These are phyloP conservation scores for Drosophila nigricruria DNA, from an alignment of 2,888 invertebrate genomes.

Conservation along the genomic window DNA sequence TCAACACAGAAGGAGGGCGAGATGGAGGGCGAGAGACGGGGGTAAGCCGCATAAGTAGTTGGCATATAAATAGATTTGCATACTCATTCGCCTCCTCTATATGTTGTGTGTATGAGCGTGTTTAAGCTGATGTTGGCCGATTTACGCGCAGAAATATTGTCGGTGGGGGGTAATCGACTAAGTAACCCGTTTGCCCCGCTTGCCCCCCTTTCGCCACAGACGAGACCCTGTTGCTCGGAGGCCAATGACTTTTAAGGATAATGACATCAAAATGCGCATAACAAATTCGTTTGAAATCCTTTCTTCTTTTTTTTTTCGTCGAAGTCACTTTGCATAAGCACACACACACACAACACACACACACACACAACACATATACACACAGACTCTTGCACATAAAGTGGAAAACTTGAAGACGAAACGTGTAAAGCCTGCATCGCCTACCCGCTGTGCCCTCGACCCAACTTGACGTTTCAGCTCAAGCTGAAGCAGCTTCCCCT, in stretches of 20 bases:
- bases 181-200: conserved; percentile 3
- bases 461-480: not conserved
- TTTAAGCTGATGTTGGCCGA: conserved; percentile 36
- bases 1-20: not conserved
- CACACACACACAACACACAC: conserved; percentile 20
- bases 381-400: not conserved
- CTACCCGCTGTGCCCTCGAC: not conserved
- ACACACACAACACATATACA: not conserved
- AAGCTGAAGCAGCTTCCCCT: conserved; percentile 3
- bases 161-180: conserved; percentile 11
- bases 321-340: conserved; percentile 66
- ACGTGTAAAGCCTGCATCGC: conserved; percentile 26
- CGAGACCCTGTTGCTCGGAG: conserved; percentile 24
- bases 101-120: conserved; percentile 17
- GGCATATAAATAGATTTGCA: conserved; percentile 71
- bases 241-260: conserved; percentile 75
- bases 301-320: conserved; percentile 58
- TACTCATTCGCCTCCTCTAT: conserved; percentile 43
- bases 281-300: conserved; percentile 75
- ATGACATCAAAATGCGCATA: conserved; percentile 78
- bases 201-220: not conserved
- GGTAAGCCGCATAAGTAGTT: conserved; percentile 65
- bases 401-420: conserved; percentile 47
- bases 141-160: conserved; percentile 16
- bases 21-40: not conserved